Base-by-base conservation (phyloP, 2,113 vertebrate genomes). In the Myxocyprinus asiaticus region DNA sequence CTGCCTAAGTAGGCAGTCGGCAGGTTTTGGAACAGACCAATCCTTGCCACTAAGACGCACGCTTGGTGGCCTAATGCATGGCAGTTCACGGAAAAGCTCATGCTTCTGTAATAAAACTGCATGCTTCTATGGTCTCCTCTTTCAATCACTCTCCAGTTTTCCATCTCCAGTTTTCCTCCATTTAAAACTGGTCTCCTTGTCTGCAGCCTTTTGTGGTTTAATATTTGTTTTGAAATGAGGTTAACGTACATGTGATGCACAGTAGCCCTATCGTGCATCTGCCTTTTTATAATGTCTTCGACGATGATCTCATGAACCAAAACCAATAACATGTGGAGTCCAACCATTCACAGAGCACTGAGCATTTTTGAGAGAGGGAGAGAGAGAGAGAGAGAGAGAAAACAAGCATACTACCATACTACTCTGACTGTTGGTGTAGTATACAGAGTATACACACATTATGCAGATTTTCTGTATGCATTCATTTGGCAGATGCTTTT, bases 281-380 rank as follows among this genome's bases (percentile, higher is more conserved):
- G 68, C 79, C 50, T 17, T 92, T 89, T n/a, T n/a, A 6, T 6
- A 56, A 56, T 56, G 76, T 81, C 87, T 87, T 90, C 88, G 50
- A 70, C 77, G 77, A 83, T 91, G 90, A 91, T 86, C 91, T 92
- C 90, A 92, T 86, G 87, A 86, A 87, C 84, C 83, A 82, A 86
- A 89, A 88, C 87, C 88, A 87, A 85, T 82, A 84, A 64, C 81
- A 81, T 85, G 87, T 86, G 86, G 84, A 87, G 80, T 90, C 88
- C 88, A 88, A 90, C 88, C 88, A 64, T 84, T 89, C 87, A 87
- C 83, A 85, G 83, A 84, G 78, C 71, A 64, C 83, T 63, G 51
- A 58, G 77, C 77, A 5, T 75, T 76, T 48, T 47, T 10, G 45
- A 58, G 63, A 48, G 47, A 48, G 47, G 8, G 47, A 48, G 47